Evolutionary conservation across 2,113 vertebrate genomes (phyloP).

Genomic region (Echinops telfairi): DNA sequence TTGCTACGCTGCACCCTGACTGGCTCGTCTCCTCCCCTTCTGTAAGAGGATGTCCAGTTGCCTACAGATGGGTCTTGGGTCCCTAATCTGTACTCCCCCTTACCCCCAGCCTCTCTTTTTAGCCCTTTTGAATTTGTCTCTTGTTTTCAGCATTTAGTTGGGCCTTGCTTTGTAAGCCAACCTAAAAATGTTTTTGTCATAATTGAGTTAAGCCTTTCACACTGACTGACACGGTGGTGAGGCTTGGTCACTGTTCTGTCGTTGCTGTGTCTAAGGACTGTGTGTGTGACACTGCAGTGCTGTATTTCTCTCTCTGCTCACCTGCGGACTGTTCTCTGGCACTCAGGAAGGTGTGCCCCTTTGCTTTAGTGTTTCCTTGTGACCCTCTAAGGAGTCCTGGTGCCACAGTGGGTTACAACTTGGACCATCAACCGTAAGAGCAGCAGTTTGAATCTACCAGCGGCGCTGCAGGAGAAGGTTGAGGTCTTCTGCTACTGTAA

Average conservation of each 20-base stretch:
- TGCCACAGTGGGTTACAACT: no score
- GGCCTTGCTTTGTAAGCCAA: conserved; percentile 39
- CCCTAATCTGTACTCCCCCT: no score
- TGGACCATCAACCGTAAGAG: no score
- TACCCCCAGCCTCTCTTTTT: background rate
- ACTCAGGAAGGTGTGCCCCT: background rate
- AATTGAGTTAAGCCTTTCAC: background rate
- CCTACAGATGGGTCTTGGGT: no score
- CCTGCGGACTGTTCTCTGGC: background rate
- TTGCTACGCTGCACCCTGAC: no score
- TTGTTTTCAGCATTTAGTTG: conserved; percentile 1
- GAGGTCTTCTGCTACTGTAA: no score
- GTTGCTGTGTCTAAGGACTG: background rate
- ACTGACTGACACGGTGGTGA: background rate
- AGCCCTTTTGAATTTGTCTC: conserved; percentile 18
- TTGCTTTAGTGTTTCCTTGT: background rate
- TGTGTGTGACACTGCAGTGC: background rate
- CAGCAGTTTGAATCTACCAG: no score
- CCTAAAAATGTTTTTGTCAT: conserved; percentile 27
- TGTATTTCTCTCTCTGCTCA: conserved; percentile 14
- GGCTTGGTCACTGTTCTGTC: background rate
- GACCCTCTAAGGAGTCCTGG: no score
- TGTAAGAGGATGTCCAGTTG: no score
- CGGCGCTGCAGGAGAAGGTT: no score
- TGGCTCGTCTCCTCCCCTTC: no score